Conservation (phyloP, 2,797 vertebrate species). For the Amblyraja radiata region DNA sequence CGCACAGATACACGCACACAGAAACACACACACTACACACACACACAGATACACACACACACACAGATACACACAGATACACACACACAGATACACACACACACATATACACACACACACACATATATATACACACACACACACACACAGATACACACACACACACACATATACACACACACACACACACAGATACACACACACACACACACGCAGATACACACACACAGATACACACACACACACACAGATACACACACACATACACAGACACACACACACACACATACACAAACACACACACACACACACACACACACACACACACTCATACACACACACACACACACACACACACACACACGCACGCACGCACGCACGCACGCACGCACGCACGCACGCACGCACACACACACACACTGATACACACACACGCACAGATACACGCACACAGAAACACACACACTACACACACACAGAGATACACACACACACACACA, state of each 20-base stretch:
- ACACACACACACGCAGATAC: no score
- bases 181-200: no score
- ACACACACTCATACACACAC: not conserved
- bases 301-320: not conserved
- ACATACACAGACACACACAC: not conserved
- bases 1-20: no score
- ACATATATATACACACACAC: not conserved
- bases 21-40: no score
- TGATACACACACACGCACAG: not conserved
- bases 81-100: not conserved
- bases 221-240: not conserved
- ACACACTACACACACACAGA: not conserved
- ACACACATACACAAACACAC: not conserved
- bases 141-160: no score
- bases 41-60: no score
- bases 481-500: not conserved
- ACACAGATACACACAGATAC: not conserved
- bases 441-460: not conserved
- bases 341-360: not conserved
- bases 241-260: not conserved
- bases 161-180: no score
- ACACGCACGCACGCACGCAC: not conserved
- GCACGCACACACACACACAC: not conserved
- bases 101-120: not conserved
- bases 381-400: not conserved